Evolutionary conservation across 2,113 vertebrate genomes (phyloP).

Genomic region (Silurus meridionalis): DNA sequence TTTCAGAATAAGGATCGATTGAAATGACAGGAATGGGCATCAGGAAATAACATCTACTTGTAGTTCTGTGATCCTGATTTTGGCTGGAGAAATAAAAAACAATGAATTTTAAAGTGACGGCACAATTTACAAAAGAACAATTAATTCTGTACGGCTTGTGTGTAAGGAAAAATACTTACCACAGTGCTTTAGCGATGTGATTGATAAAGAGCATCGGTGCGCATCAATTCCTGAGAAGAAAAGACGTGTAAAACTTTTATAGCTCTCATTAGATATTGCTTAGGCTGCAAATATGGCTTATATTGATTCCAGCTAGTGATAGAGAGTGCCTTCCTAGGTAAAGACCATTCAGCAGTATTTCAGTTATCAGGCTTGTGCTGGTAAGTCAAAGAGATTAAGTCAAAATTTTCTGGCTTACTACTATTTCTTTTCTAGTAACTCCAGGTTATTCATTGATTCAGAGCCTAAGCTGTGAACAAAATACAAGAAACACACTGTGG

Average conservation of each 20-base stretch:
- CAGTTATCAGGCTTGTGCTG: slow-evolving; percentile 33
- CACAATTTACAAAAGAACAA: not conserved
- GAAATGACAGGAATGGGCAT: not conserved
- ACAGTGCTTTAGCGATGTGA: slow-evolving; percentile 38
- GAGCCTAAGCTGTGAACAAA: not conserved
- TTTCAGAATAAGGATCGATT: not conserved
- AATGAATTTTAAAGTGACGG: not conserved
- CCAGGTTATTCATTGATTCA: not conserved
- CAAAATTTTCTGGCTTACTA: not conserved
- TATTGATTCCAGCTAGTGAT: slow-evolving; percentile 70
- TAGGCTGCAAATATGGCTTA: slow-evolving; percentile 70
- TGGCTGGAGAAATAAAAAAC: not conserved
- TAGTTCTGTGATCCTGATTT: not conserved
- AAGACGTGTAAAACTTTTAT: slow-evolving; percentile 73
- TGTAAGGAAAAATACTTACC: not conserved
- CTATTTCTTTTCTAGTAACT: not conserved
- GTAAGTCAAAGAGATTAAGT: slow-evolving; percentile 12
- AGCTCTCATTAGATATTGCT: slow-evolving; percentile 75
- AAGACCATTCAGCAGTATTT: slow-evolving; percentile 26
- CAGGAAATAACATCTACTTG: not conserved
- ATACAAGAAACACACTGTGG: not conserved
- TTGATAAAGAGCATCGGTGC: slow-evolving; percentile 64
- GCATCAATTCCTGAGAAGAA: slow-evolving; percentile 60
- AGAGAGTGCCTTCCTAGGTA: slow-evolving; percentile 55
- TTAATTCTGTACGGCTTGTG: not conserved